phyloP scores from a whole-genome alignment of 2,888 invertebrate species.

The Pachycephus smyrnensis region DNA sequence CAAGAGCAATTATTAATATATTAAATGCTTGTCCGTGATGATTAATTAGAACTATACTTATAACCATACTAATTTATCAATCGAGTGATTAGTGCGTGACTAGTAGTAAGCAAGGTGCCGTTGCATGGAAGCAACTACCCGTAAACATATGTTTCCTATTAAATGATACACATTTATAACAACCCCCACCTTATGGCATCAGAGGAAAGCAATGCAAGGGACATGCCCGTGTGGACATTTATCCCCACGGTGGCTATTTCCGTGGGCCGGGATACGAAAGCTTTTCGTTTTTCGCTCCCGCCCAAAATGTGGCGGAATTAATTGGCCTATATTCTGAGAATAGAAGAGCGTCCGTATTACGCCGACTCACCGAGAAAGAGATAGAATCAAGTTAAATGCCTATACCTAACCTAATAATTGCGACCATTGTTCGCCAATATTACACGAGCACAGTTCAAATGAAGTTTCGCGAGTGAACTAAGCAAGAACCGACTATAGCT shows the following conservation, averaged over 20 bases:
- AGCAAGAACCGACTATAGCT: background rate
- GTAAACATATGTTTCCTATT: conserved; percentile 30
- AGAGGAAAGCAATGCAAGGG: conserved; percentile 9
- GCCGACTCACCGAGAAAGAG: background rate
- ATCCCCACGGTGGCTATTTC: conserved; percentile 35
- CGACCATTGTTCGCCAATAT: background rate
- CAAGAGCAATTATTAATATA: background rate
- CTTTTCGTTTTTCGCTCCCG: conserved; percentile 44
- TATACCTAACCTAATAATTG: background rate
- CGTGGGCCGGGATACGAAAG: conserved; percentile 29
- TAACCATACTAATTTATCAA: background rate
- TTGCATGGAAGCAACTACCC: background rate
- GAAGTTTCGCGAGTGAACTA: background rate
- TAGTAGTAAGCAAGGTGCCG: background rate
- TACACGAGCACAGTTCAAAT: background rate
- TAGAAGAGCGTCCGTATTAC: conserved; percentile 29
- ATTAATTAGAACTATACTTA: background rate
- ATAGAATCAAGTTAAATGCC: background rate
- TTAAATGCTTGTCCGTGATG: background rate
- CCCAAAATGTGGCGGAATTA: conserved; percentile 47
- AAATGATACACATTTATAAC: conserved; percentile 30
- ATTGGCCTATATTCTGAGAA: conserved; percentile 54
- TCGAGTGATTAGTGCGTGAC: background rate
- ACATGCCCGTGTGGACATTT: conserved; percentile 30
- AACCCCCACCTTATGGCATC: conserved; percentile 1